Percentiles rank a stretch among this genome's conserved stretches.
Evolutionary conservation across 1,140 invertebrate genomes (phyloP).

Genomic region (Asobara japonica): DNA sequence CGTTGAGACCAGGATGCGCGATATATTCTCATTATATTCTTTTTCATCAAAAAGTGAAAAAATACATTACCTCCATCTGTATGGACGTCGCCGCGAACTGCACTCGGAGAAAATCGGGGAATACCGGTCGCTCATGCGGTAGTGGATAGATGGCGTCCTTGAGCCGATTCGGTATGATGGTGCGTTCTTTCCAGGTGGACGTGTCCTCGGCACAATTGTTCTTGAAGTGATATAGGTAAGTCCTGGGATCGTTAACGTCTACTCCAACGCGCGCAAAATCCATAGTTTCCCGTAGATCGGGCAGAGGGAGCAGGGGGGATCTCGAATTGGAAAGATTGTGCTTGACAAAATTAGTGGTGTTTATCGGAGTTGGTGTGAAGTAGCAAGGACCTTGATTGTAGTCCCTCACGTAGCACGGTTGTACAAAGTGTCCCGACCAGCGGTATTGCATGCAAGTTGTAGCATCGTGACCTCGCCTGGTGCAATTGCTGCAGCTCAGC

Average conservation of each 20-base stretch:
- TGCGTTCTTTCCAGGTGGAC: neutral
- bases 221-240: neutral
- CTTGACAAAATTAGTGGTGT: too few relatives aligned
- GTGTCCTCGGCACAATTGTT: neutral
- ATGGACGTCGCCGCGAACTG: neutral
- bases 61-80: neutral
- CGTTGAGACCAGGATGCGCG: too few relatives aligned
- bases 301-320: too few relatives aligned
- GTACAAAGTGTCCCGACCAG: conserved; percentile 56
- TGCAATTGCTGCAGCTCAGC: conserved; percentile 73
- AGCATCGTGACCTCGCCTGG: conserved; percentile 69
- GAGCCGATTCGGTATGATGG: neutral
- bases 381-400: conserved; percentile 43
- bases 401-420: conserved; percentile 48
- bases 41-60: too few relatives aligned
- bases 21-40: too few relatives aligned
- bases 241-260: neutral
- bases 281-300: neutral
- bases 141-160: neutral
- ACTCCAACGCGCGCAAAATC: neutral
- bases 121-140: neutral
- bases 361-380: neutral
- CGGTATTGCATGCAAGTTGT: conserved; percentile 48
- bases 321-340: too few relatives aligned
- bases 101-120: neutral